phyloP scores from a whole-genome alignment of 2,888 invertebrate species.

The Lasioglossum marginatum region DNA sequence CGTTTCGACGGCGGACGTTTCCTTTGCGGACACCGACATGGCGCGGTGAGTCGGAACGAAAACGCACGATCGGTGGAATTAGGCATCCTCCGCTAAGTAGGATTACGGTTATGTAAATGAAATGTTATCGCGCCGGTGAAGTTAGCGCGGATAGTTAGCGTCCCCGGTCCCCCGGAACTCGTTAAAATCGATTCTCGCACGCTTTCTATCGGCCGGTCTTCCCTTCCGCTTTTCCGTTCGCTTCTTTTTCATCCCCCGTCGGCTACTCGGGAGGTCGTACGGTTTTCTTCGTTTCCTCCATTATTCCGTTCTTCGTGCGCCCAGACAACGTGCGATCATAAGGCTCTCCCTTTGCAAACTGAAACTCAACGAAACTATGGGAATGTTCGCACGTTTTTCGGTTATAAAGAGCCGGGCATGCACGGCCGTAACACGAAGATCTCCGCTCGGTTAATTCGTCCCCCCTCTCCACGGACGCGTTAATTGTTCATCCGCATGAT shows the following conservation, averaged over 20 bases:
- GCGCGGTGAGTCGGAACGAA: conserved; percentile 52
- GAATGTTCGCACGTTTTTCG: conserved; percentile 71
- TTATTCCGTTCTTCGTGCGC: conserved; percentile 50
- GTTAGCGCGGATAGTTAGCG: conserved; percentile 64
- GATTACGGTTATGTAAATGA: conserved; percentile 82
- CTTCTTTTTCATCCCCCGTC: conserved; percentile 36
- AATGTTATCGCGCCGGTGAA: conserved; percentile 71
- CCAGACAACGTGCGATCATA: conserved; percentile 63
- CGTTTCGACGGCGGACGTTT: not conserved
- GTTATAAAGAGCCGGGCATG: conserved; percentile 49
- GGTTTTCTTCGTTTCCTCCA: conserved; percentile 49
- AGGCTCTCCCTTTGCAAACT: conserved; percentile 59
- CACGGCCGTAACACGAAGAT: conserved; percentile 33
- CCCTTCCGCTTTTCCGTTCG: conserved; percentile 37
- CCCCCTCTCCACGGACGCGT: not conserved
- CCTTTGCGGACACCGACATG: not conserved
- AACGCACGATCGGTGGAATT: conserved; percentile 68
- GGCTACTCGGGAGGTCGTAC: conserved; percentile 7
- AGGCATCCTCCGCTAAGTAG: conserved; percentile 77
- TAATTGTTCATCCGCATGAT: conserved; percentile 23
- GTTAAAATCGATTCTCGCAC: conserved; percentile 57
- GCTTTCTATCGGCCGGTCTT: conserved; percentile 54
- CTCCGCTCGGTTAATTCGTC: conserved; percentile 38
- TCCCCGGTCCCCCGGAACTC: conserved; percentile 40
- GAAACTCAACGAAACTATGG: conserved; percentile 53